These are phyloP conservation scores for Coenonympha glycerion DNA, from an alignment of 2,888 invertebrate species.

Conservation along the genomic window DNA sequence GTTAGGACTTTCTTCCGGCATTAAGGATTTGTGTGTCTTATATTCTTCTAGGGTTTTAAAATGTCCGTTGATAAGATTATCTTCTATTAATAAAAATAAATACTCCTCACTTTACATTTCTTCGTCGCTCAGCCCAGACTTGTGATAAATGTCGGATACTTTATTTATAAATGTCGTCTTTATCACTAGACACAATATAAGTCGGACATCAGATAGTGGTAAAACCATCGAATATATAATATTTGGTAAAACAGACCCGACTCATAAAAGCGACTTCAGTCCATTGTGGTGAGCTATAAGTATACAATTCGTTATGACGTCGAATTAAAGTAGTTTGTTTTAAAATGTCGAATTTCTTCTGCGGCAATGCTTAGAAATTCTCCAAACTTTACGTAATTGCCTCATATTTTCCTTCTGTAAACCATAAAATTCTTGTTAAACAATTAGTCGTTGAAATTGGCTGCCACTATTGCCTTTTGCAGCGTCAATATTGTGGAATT, in stretches of 20 bases:
- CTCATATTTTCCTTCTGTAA: constrained; percentile 6
- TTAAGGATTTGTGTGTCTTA: too few relatives aligned
- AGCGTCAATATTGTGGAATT: not conserved
- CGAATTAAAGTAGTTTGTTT: constrained; percentile 10
- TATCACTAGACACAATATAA: too few relatives aligned
- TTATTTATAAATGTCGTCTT: too few relatives aligned
- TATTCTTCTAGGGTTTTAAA: too few relatives aligned
- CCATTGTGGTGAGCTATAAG: not conserved
- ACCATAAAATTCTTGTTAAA: constrained; percentile 5
- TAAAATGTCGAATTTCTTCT: constrained; percentile 6
- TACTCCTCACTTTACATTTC: too few relatives aligned
- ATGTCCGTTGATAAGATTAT: too few relatives aligned
- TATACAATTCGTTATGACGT: constrained; percentile 7
- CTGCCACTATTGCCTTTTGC: not conserved
- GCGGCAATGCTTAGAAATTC: constrained; percentile 8
- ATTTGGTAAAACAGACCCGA: not conserved
- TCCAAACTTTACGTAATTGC: constrained; percentile 10
- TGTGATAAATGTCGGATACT: too few relatives aligned
- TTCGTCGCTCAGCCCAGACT: too few relatives aligned
- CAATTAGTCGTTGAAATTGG: not conserved
- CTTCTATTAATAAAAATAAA: too few relatives aligned
- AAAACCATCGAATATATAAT: too few relatives aligned
- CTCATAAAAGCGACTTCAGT: not conserved
- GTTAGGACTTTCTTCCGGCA: too few relatives aligned
- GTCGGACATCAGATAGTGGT: too few relatives aligned